Percentiles rank a stretch among this genome's conserved stretches.
Conservation (phyloP, 2,888 invertebrate genomes). For the Epirrhoe tristata region DNA sequence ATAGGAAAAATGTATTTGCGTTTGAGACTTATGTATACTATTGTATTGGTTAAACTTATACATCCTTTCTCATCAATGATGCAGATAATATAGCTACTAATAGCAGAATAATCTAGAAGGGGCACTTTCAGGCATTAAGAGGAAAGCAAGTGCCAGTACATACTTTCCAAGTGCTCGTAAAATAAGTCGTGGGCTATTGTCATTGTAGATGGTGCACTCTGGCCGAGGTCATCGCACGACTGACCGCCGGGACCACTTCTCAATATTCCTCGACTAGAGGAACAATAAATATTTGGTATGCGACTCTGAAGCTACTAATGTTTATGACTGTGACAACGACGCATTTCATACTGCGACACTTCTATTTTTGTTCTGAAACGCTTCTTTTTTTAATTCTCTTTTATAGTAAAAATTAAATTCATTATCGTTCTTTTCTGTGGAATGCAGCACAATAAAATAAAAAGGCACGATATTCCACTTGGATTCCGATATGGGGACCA, state of each 20-base stretch:
- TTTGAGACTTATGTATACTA: neutral
- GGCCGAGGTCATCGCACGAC: constrained; percentile 72
- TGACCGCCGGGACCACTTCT: constrained; percentile 55
- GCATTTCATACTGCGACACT: neutral
- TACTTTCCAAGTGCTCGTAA: constrained; percentile 45
- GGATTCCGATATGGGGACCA: constrained; percentile 35
- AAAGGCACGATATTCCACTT: constrained; percentile 27
- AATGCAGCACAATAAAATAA: constrained; percentile 24
- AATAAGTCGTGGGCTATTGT: constrained; percentile 55
- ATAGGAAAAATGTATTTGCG: neutral
- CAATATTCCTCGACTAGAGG: constrained; percentile 45
- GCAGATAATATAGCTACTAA: neutral
- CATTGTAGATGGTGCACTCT: constrained; percentile 55
- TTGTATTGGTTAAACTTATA: too few relatives aligned
- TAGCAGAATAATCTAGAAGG: neutral
- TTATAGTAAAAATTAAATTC: neutral
- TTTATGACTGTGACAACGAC: constrained; percentile 26
- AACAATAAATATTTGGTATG: constrained; percentile 39
- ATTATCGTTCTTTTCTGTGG: neutral
- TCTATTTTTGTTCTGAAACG: neutral
- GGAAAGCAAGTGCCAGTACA: constrained; percentile 16
- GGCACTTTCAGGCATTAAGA: neutral
- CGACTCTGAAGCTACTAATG: constrained; percentile 19
- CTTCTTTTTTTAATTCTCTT: too few relatives aligned
- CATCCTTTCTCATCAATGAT: neutral